phyloP scores from a whole-genome alignment of 2,113 vertebrate genomes.

The Salvelinus fontinalis region DNA sequence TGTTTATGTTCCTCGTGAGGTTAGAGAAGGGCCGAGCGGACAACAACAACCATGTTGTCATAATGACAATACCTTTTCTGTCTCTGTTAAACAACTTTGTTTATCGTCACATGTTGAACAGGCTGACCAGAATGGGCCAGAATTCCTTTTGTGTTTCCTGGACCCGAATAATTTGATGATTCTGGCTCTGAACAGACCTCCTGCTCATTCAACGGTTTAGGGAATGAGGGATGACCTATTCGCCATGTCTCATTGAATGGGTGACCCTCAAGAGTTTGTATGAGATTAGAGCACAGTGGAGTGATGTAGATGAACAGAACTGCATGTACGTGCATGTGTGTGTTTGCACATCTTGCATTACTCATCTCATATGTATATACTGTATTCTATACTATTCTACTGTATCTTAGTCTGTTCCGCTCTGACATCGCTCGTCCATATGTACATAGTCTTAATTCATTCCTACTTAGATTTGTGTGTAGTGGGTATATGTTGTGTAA shows the following conservation, averaged over 20 bases:
- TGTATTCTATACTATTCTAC: no score
- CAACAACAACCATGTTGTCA: conserved; percentile 42
- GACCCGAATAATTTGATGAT: conserved; percentile 26
- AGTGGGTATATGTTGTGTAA: no score
- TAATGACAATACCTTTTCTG: conserved; percentile 55
- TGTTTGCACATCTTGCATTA: no score
- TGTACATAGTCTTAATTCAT: no score
- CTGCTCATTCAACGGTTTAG: conserved; percentile 15
- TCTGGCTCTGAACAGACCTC: conserved; percentile 21
- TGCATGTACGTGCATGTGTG: not conserved
- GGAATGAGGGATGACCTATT: conserved; percentile 35
- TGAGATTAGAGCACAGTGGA: conserved; percentile 52
- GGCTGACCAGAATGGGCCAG: conserved; percentile 17
- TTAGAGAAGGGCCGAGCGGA: conserved; percentile 34
- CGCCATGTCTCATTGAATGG: conserved; percentile 53
- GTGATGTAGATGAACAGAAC: conserved; percentile 41
- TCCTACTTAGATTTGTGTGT: no score
- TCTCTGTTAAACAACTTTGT: conserved; percentile 47
- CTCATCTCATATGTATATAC: no score
- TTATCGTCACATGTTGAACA: conserved; percentile 19
- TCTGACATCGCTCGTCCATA: no score
- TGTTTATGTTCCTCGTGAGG: conserved; percentile 57
- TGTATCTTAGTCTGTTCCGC: no score
- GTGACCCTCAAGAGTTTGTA: conserved; percentile 42
- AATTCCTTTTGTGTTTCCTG: conserved; percentile 46